Base-by-base conservation (phyloP, 2,888 invertebrate species). In the Noctua janthina region DNA sequence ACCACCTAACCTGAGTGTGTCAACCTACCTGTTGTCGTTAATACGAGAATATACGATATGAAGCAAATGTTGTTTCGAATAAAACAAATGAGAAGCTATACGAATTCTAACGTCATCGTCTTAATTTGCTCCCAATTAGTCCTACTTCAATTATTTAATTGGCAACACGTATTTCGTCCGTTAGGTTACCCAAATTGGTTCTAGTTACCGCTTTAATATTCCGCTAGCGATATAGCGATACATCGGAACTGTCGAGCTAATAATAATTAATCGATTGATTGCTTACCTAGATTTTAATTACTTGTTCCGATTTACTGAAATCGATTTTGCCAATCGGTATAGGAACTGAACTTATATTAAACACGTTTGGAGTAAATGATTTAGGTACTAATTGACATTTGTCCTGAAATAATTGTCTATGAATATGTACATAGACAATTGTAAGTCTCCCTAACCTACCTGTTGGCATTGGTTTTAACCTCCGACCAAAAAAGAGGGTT, bases 261-360 rank as follows among this genome's bases (percentile, higher is more conserved):
- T 87, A 81, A 81, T 84, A 82, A 84, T 87, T 82, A 82, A 68
- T 68, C 78, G 79, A 87, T 80, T 83, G 75, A 85, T 83, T 86
- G 82, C 62, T 35, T 78, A 49, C 56, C 70, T 86, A 83, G 78
- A 83, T 86, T 83, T 76, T 76, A 78, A 87, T 81, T 74, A 81
- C 84, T 76, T 72, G 67, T 62, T 35, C 74, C 84, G 79, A 79
- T 84, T 76, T 71, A 71, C 74, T 81, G 74, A 81, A 64, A 54
- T 23, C 39, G 46, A 51, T 81, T 81, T 74, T 62, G 49, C 49
- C 23, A 71, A 66, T 70, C 15, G 56, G 49, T 39, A 17, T 39
- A 35, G 35, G 17, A 8, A 35, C 29, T 56, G 56, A 23, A 20
- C 20, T 54, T 54, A 54, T 4, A 20, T 51, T 51, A 17, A 51